These are phyloP conservation scores for Elegia similella DNA, from an alignment of 2,888 invertebrate genomes.

Conservation along the genomic window DNA sequence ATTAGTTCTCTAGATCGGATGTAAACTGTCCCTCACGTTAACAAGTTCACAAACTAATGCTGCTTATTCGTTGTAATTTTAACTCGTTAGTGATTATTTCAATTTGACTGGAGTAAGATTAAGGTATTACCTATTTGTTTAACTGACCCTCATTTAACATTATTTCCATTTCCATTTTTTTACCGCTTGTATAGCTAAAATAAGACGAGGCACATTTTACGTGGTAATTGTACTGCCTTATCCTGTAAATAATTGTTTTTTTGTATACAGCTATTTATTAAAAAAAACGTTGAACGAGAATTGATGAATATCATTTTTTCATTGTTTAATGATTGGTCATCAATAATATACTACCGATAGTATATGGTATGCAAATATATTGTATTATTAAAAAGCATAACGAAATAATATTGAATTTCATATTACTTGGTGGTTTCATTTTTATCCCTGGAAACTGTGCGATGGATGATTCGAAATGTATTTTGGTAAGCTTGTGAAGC, in stretches of 20 bases:
- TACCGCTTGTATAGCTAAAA: constrained; percentile 79
- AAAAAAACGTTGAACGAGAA: constrained; percentile 77
- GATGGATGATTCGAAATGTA: too few relatives aligned
- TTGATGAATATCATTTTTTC: constrained; percentile 78
- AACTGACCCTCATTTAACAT: constrained; percentile 63
- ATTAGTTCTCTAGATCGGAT: constrained; percentile 43
- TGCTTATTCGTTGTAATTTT: constrained; percentile 75
- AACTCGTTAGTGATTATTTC: constrained; percentile 75
- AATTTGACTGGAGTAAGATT: constrained; percentile 72
- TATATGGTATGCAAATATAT: constrained; percentile 80
- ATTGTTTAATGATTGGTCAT: constrained; percentile 80
- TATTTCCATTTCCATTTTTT: constrained; percentile 69
- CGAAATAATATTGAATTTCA: constrained; percentile 82
- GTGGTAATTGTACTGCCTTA: constrained; percentile 80
- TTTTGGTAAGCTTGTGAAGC: background rate
- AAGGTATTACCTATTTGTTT: constrained; percentile 59
- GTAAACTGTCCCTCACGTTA: constrained; percentile 51
- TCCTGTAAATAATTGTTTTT: constrained; percentile 81
- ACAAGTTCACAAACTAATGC: constrained; percentile 80
- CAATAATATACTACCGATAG: constrained; percentile 79
- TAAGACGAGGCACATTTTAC: constrained; percentile 76
- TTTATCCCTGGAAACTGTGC: constrained; percentile 15
- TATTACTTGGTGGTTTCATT: constrained; percentile 71
- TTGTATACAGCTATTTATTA: constrained; percentile 83
- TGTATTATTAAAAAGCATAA: constrained; percentile 81